Percentiles rank a stretch among this genome's conserved stretches.
Evolutionary conservation across 1,140 invertebrate species (phyloP).

Genomic region (Helicoverpa zea): DNA sequence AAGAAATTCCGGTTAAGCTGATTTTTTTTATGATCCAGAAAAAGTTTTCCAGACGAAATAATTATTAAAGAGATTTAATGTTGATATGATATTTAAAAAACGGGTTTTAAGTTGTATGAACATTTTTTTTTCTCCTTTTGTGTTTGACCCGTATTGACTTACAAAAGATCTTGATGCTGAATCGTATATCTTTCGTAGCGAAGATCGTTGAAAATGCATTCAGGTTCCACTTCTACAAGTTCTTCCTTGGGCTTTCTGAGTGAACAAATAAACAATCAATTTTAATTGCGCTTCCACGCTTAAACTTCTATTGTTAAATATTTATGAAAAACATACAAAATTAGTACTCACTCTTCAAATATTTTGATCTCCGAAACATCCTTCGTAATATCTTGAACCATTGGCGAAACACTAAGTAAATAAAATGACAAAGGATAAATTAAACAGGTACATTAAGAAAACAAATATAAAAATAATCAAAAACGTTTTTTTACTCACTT

Average conservation of each 20-base stretch:
- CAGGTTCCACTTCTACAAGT: constrained; percentile 53
- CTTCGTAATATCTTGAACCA: constrained; percentile 34
- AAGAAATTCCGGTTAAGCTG: too few species aligned
- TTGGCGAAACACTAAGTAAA: constrained; percentile 45
- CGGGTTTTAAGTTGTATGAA: too few species aligned
- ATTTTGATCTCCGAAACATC: constrained; percentile 36
- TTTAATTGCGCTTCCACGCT: too few species aligned
- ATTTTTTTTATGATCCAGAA: too few species aligned
- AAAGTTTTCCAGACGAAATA: too few species aligned
- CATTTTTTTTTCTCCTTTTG: too few species aligned
- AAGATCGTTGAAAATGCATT: constrained; percentile 80
- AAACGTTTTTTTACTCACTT: constrained; percentile 62
- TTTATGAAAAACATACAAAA: too few species aligned
- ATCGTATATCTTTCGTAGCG: constrained; percentile 76
- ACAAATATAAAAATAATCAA: background rate
- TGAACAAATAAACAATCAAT: background rate
- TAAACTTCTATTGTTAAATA: too few species aligned
- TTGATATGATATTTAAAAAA: too few species aligned
- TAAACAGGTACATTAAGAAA: background rate
- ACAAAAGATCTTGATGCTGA: constrained; percentile 81
- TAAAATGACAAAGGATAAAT: constrained; percentile 57
- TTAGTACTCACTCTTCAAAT: constrained; percentile 57
- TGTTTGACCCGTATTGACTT: too few species aligned
- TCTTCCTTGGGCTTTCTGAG: constrained; percentile 55
- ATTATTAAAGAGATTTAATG: too few species aligned